Conservation (phyloP, 1,140 invertebrate genomes). For the Propsilocerus akamusi region DNA sequence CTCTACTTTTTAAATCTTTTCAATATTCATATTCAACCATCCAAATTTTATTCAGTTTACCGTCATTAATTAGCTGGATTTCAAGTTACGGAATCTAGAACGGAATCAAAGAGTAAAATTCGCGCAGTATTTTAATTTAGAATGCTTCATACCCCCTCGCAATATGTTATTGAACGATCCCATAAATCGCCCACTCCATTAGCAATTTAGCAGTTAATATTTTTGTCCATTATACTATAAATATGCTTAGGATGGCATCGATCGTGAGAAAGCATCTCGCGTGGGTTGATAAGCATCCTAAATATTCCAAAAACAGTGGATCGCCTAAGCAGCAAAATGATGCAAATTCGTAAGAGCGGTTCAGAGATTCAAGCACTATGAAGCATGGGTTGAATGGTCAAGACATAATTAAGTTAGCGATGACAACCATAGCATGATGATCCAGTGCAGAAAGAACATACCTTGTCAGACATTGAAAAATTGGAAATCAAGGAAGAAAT, state of each 20-base stretch:
- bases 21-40: too few species aligned
- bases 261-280: background rate
- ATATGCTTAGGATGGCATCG: slow-evolving; percentile 1
- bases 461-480: slow-evolving; percentile 56
- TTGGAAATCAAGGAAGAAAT: slow-evolving; percentile 85
- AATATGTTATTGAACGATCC: too few species aligned
- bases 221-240: too few species aligned
- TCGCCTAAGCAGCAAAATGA: background rate
- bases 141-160: too few species aligned
- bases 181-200: too few species aligned
- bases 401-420: slow-evolving; percentile 13
- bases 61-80: too few species aligned
- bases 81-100: too few species aligned
- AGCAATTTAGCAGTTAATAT: too few species aligned
- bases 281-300: background rate
- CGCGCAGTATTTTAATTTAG: too few species aligned
- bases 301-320: background rate
- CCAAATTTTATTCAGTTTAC: too few species aligned
- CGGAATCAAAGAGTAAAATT: too few species aligned
- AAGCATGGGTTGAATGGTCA: slow-evolving; percentile 11
- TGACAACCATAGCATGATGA: slow-evolving; percentile 17
- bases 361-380: background rate
- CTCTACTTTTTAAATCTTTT: too few species aligned
- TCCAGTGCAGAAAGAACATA: slow-evolving; percentile 26
- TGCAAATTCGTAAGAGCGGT: background rate